A percentile compares a stretch with the other conserved stretches of the same genome.
phyloP scores from a whole-genome alignment of 2,113 vertebrate species.

The Anthoscopus minutus region DNA sequence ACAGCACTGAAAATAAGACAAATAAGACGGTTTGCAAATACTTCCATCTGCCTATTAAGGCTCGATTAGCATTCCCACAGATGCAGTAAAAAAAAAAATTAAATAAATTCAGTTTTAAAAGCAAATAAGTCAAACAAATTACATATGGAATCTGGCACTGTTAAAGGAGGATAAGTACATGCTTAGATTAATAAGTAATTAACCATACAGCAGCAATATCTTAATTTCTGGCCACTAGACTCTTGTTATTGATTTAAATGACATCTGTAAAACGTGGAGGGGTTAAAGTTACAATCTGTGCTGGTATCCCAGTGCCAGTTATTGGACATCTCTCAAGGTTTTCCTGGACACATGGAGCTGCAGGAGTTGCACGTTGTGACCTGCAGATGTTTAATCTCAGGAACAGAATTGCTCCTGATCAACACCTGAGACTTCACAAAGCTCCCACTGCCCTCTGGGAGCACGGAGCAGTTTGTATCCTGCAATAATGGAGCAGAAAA shows the following conservation, averaged over 20 bases:
- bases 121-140: conserved; percentile 22
- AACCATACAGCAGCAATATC: neutral
- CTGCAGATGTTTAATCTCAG: neutral
- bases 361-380: neutral
- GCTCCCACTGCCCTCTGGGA: neutral
- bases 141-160: neutral
- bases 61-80: neutral
- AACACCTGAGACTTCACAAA: neutral
- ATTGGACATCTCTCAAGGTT: neutral
- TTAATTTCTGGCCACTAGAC: neutral
- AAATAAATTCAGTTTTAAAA: neutral
- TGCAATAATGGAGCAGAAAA: neutral
- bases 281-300: neutral
- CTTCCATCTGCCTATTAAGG: conserved; percentile 26
- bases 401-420: neutral
- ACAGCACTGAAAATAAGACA: conserved; percentile 31
- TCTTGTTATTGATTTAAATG: neutral
- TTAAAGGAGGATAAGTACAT: neutral
- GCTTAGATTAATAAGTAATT: conserved; percentile 11
- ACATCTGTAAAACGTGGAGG: neutral
- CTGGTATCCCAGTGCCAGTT: neutral
- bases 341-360: neutral
- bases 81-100: neutral
- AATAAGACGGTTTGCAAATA: conserved; percentile 25
- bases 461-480: neutral